phyloP scores from a whole-genome alignment of 2,797 vertebrate species.

The Labroides dimidiatus region DNA sequence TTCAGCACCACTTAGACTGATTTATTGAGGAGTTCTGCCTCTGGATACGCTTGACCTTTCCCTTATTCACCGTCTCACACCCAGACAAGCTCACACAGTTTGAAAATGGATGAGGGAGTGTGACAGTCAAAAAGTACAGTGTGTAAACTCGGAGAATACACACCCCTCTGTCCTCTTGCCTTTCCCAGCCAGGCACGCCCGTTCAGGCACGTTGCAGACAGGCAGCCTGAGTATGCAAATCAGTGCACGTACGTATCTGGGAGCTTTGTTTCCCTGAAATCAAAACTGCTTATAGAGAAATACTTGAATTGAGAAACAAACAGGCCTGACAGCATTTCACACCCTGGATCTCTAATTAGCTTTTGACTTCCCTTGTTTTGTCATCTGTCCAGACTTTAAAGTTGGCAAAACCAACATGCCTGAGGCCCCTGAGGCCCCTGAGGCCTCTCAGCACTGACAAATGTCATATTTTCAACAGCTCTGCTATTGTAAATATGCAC shows the following conservation, averaged over 20 bases:
- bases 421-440: accelerated
- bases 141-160: background rate
- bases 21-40: background rate
- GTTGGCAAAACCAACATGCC: background rate
- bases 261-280: conserved; percentile 4
- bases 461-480: background rate
- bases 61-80: background rate
- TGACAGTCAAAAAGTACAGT: background rate
- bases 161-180: conserved; percentile 1
- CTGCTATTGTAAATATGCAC: background rate
- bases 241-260: background rate
- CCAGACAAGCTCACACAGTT: conserved; percentile 3
- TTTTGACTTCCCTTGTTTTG: background rate
- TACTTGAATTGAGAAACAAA: conserved; percentile 12
- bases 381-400: background rate
- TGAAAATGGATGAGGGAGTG: background rate
- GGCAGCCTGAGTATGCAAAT: conserved; percentile 77
- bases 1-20: background rate
- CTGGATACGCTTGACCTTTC: background rate
- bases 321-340: conserved; percentile 52
- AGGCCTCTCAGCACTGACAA: background rate
- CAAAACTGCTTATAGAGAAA: background rate
- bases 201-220: conserved; percentile 29
- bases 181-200: conserved; percentile 26
- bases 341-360: background rate